Evolutionary conservation across 2,888 invertebrate genomes (phyloP), one percentile per base, ranked within the genome.

Genomic region (Limnephilus auricula): DNA sequence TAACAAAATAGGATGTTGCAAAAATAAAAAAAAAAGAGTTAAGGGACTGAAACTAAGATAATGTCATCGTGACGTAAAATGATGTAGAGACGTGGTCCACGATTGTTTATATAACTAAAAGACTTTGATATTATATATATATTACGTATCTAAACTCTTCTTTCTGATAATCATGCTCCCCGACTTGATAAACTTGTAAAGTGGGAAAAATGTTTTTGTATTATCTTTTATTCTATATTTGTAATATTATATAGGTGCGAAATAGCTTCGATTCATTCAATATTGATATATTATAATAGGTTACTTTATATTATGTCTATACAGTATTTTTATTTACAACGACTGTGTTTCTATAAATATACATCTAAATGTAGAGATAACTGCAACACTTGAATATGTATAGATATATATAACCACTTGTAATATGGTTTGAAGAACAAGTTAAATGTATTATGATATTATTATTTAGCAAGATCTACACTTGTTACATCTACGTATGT

Each of bases 31-130:
- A 65, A 65, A 65, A n/a, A 65, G n/a, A 65, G n/a, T 25, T 25
- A 65, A 65, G 65, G 65, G 65, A 65, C 65, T 65, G 65, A 65
- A 65, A 65, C n/a, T 65, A 65, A 50, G 65, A 65, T 65, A 65
- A 9, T 65, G 65, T 65, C 65, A 65, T 65, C 65, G n/a, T n/a
- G n/a, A n/a, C n/a, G n/a, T n/a, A n/a, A n/a, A n/a, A n/a, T n/a
- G n/a, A 65, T n/a, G 65, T 65, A 65, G 65, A n/a, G 65, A 65
- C n/a, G 9, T 65, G 25, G 65, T 65, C 65, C 65, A 65, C 25
- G 25, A 65, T 65, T 25, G 65, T 65, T 50, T 25, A 65, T 25
- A 25, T n/a, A 65, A n/a, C 6, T 65, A 65, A 65, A 65, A 65
- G 65, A 65, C 65, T 65, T 65, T 65, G 65, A 65, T 65, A 25